Base-by-base conservation (phyloP, 1,140 invertebrate genomes). In the Penaeus vannamei region DNA sequence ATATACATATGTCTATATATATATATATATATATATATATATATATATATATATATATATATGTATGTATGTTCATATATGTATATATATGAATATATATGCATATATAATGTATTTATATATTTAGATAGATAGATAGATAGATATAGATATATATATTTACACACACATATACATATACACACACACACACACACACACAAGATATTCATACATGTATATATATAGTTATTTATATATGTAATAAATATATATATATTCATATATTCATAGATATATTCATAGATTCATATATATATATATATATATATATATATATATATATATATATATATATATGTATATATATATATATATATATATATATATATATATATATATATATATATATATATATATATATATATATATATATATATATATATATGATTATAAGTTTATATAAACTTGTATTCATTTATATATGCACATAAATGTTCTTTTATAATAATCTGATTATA, bases 81-180 rank as follows among this genome's bases (percentile, higher is more conserved):
- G 5, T 36, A 36, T 36, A 36, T 5, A 5, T 5, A 5, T 5
- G 36, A 1, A 36, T 36, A 36, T 36, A 36, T 36, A 36, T 36
- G 2, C 5, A 36, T 36, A 36, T 5, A 36, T 36, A 2, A 36
- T 36, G 5, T 36, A 36, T n/a, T n/a, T n/a, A n/a, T n/a, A n/a
- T n/a, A n/a, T n/a, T 23, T 69, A 69, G 8, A 69, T 69, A 69
- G 1, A 69, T 69, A 69, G 8, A 69, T 69, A 69, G 8, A 69
- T 69, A 69, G 8, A 69, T 69, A 69, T 69, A 69, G 8, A 69
- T 69, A 69, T 69, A 1, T 69, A 69, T 69, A 69, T 72, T n/a
- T 72, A 72, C 19, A 26, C n/a, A 72, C 19, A 20, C n/a, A 19
- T 72, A 26, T 26, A 72, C 20, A 26, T 2, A 72, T 72, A 29